Evolutionary conservation across 64 coral and sea anemone species (phyloP).

Genomic region (Montipora efflorescens): DNA sequence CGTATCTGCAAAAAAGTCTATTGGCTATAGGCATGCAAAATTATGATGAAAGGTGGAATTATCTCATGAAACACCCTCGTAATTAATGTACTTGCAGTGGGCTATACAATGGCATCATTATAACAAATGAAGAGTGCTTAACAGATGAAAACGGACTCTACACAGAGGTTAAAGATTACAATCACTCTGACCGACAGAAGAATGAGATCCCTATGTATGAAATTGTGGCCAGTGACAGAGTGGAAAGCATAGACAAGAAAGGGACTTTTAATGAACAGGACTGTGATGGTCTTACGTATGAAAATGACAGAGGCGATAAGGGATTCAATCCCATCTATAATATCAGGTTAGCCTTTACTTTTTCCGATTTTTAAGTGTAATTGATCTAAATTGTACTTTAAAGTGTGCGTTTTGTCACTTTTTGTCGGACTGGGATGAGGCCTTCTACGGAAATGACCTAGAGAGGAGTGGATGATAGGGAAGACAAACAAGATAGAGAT

Average conservation of each 20-base stretch:
- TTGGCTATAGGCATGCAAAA: background rate
- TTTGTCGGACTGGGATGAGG: too few species aligned
- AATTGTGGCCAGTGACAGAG: background rate
- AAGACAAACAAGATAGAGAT: too few species aligned
- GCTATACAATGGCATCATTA: background rate
- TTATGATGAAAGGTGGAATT: too few species aligned
- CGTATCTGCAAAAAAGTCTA: background rate
- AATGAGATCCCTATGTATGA: background rate
- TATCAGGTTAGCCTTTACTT: background rate
- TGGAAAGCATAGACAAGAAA: background rate
- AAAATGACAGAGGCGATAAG: background rate
- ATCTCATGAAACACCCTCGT: too few species aligned
- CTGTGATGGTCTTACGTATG: background rate
- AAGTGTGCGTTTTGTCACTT: too few species aligned
- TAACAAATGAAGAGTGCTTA: background rate
- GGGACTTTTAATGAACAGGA: background rate
- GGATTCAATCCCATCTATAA: background rate
- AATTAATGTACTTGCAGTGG: background rate
- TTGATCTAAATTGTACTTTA: too few species aligned
- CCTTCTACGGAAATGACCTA: too few species aligned
- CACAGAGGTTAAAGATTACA: background rate
- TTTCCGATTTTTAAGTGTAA: too few species aligned
- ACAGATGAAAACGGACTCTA: background rate
- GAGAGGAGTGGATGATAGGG: too few species aligned
- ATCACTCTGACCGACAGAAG: background rate